phyloP scores from a whole-genome alignment of 2,797 vertebrate species.

The Carcharodon carcharias region DNA sequence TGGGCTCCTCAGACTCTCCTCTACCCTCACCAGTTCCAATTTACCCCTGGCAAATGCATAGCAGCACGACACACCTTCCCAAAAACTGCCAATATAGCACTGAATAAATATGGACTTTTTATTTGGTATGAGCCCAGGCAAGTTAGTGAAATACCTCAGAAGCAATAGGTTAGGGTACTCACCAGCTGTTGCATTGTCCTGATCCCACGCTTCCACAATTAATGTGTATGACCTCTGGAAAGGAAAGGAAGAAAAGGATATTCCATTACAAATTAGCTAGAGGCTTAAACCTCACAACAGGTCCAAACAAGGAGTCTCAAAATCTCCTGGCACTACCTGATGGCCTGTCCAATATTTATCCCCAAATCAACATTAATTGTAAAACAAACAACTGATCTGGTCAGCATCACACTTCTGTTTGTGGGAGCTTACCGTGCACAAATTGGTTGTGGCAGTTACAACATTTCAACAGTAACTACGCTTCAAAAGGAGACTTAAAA shows the following conservation, averaged over 20 bases:
- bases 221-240: conserved; percentile 80
- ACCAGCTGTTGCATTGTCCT: conserved; percentile 82
- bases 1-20: neutral
- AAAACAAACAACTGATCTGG: neutral
- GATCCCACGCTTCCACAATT: conserved; percentile 87
- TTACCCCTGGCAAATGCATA: conserved; percentile 5
- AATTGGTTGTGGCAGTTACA: neutral
- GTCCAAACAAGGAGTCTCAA: neutral
- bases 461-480: neutral
- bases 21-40: neutral
- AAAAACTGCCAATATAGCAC: neutral
- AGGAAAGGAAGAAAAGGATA: conserved; percentile 43
- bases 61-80: neutral
- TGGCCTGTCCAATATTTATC: neutral
- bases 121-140: neutral
- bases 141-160: neutral
- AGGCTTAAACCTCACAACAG: neutral
- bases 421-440: neutral
- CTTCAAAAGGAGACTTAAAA: neutral
- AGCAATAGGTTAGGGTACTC: conserved; percentile 53
- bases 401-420: neutral
- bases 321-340: neutral
- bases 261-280: neutral
- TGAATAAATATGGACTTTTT: neutral
- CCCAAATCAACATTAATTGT: neutral